Base-by-base conservation (phyloP, 2,113 vertebrate species). In the Mus spicilegus region DNA sequence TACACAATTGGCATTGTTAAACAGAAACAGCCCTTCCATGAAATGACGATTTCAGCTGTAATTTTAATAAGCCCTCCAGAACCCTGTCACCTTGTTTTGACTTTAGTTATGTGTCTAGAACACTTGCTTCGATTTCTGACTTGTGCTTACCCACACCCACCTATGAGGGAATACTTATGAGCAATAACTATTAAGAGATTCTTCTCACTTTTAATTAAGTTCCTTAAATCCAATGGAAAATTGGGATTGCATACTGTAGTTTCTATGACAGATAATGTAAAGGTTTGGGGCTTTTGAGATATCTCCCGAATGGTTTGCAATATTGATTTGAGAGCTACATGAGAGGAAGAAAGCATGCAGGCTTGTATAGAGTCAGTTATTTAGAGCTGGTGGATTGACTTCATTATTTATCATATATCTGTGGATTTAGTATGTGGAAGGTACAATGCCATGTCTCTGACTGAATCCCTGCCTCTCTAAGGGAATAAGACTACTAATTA, bases 391-490 rank as follows among this genome's bases (percentile, higher is more conserved):
- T 70, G 94, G 94, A 93, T 0, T 87, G 65, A n/a, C 14, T n/a
- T 51, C 26, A 26, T 87, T 89, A 86, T 87, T 93, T 78, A 75
- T 88, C 56, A 90, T 69, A n/a, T 70, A 80, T 61, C 89, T 87
- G 70, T 89, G 58, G 36, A 22, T 63, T 33, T 56, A 46, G 19
- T 49, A 22, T 58, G 8, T 80, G 30, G 46, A 89, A 92, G 77
- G n/a, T 24, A 78, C n/a, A 51, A 16, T 33, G 65, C 30, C 56
- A 65, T 76, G 46, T 75, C 16, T 86, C 76, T 92, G 56, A 92
- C 46, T 88, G 63, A 70, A 89, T 3, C 33, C 12, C 5, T 51
- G 28, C 26, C 36, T 96, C 36, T 90, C 49, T 9, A 78, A n/a
- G 84, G 73, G 73, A 91, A 39, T 77, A 82, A 14, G 26, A 73